Conservation (phyloP, 1,140 invertebrate species). For the Cylas formicarius region DNA sequence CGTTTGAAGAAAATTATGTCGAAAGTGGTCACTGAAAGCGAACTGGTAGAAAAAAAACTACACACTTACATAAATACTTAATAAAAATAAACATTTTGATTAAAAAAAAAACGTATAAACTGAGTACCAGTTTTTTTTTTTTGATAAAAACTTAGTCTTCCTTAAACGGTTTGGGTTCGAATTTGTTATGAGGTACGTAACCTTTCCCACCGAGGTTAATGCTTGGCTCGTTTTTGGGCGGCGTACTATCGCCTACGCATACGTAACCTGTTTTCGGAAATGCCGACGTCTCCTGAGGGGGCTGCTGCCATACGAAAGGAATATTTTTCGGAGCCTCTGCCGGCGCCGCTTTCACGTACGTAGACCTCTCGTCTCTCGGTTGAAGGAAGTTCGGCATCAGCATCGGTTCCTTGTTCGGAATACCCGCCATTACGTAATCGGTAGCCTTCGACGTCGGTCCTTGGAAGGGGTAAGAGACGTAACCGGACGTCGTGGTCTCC, state of each 20-base stretch:
- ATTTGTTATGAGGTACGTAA: conserved; percentile 10
- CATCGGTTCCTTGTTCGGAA: conserved; percentile 5
- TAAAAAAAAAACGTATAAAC: no score
- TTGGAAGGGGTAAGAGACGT: conserved; percentile 10
- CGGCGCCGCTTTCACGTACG: conserved; percentile 4
- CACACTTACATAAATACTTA: no score
- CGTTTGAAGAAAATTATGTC: no score
- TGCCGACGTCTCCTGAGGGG: background rate
- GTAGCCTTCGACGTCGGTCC: conserved; percentile 15
- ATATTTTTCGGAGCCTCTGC: conserved; percentile 1
- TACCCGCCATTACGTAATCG: conserved; percentile 13
- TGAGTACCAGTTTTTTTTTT: no score
- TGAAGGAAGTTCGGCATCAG: background rate
- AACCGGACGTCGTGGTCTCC: conserved; percentile 1
- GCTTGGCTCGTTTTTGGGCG: conserved; percentile 1
- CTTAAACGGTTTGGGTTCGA: conserved; percentile 8
- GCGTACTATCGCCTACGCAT: conserved; percentile 12
- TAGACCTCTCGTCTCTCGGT: conserved; percentile 6
- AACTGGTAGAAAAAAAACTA: no score
- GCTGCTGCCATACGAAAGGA: conserved; percentile 7
- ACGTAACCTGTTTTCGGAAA: conserved; percentile 15
- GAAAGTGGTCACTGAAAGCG: no score
- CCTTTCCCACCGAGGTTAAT: background rate
- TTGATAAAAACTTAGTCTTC: conserved; percentile 13
- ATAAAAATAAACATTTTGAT: no score